Evolutionary conservation across 2,113 vertebrate species (phyloP), one percentile per base, ranked within the genome.

Genomic region (Aythya baeri): DNA sequence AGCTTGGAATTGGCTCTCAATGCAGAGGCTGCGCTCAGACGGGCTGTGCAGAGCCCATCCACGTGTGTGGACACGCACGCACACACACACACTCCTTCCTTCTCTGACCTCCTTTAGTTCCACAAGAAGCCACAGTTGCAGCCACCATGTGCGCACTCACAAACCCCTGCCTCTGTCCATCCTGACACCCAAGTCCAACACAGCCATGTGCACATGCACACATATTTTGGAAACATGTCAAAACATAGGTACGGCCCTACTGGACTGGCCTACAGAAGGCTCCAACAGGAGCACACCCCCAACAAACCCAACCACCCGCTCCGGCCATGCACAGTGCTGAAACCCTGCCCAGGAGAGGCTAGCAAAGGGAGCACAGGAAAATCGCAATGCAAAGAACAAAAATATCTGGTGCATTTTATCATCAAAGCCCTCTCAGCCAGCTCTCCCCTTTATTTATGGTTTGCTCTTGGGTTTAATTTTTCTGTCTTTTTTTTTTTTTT

Each of bases 391-490:
- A 80, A 83, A 89, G 70, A 61, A 79, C 44, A 36, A 77, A 74
- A 93, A 54, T 11, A 78, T 76, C 34, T 21, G 54, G 21, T 26
- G 44, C n/a, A 55, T 86, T 87, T 78, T 50, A 93, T 93, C 88
- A 97, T 97, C 96, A 97, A 96, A 95, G 93, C 17, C 20, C 41
- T 86, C 71, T 79, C 89, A 88, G 74, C 17, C 91, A 78, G 68
- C 81, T 82, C 57, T 71, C 73, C 49, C 73, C 54, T n/a, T 92
- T 95, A 94, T 94, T 96, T 94, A 87, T 72, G 67, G 59, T 91
- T 96, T 96, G 71, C 95, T 94, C 88, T 7, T 21, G 89, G 73
- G 76, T 74, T 95, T 96, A 77, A 92, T 89, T 93, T 88, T 89
- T 81, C 83, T 94, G 88, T 81, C 89, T 87, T 95, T 61, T 55